Evolutionary conservation across 2,888 invertebrate genomes (phyloP), one percentile per base, ranked within the genome.

Genomic region (Clostera curtula): DNA sequence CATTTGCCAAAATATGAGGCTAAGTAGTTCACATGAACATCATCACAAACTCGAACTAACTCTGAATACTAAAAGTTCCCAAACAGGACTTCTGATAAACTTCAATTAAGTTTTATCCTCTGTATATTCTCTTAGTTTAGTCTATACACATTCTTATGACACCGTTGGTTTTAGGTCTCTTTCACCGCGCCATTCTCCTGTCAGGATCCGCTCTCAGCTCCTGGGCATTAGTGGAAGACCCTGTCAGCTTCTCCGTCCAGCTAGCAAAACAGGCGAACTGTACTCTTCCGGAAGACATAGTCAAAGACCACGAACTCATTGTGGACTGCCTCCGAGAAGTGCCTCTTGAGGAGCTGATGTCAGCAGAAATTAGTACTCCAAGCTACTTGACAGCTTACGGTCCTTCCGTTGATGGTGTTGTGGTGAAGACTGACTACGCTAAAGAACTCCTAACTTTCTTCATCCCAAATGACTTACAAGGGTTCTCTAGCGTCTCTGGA

Each of bases 321-420:
- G 93, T 93, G 9, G 94, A 95, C 61, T 95, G 95, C 55, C 85
- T 95, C 9, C 84, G 94, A 38, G 92, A 93, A 56, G 89, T 91
- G 1, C 86, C 90, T 2, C 72, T 95, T 5, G 89, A 90, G 22
- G 91, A 92, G 43, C 82, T 95, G 3, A 89, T 93, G 79, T 86
- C 86, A 4, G 91, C 92, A 1, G 93, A 92, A 56, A 90, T 93
- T 25, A 88, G 86, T 37, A 90, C 93, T 3, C 94, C 94, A 1
- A 92, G 91, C 28, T 94, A 93, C 62, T 75, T 95, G 24, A 93
- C 92, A 39, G 91, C 94, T 1, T 97, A 97, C 56, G 97, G 97
- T 0, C 97, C 97, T 1, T 95, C 95, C 52, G 94, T 96, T 20
- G 97, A 97, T 62, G 96, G 95, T 26, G 96, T 97, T 29, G 96